phyloP scores from a whole-genome alignment of 2,113 vertebrate genomes.

The Montifringilla adamsi region DNA sequence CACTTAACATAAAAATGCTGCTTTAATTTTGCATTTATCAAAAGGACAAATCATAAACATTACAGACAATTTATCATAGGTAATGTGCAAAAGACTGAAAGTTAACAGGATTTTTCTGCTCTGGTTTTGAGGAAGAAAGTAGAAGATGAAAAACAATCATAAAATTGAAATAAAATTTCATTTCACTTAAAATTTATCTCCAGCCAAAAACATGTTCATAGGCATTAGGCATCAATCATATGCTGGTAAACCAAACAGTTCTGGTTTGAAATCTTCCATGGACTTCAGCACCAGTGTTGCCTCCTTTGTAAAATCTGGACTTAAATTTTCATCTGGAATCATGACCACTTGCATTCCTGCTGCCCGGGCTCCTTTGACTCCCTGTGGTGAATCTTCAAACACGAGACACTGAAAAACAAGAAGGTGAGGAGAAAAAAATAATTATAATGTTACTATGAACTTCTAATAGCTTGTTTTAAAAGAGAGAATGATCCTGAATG shows the following conservation, averaged over 20 bases:
- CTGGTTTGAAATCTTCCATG: constrained; percentile 84
- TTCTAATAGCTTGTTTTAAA: not conserved
- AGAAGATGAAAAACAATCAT: not conserved
- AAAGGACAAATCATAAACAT: not conserved
- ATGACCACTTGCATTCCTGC: constrained; percentile 94
- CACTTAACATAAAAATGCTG: not conserved
- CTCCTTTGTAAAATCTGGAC: constrained; percentile 69
- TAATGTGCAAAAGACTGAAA: not conserved
- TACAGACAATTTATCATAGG: not conserved
- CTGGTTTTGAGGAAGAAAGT: not conserved
- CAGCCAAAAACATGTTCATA: not conserved
- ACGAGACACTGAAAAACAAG: constrained; percentile 83
- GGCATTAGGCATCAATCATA: constrained; percentile 40
- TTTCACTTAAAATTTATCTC: not conserved
- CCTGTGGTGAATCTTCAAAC: constrained; percentile 90
- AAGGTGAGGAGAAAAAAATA: not conserved
- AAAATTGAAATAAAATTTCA: not conserved
- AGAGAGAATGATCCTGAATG: not conserved
- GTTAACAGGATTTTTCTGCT: not conserved
- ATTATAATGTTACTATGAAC: not conserved
- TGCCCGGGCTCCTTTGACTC: constrained; percentile 80
- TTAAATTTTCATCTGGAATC: constrained; percentile 85
- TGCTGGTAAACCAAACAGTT: constrained; percentile 85
- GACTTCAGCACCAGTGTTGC: constrained; percentile 82
- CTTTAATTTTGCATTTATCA: not conserved